Evolutionary conservation across 2,113 vertebrate species (phyloP).

Genomic region (Pluvianellus socialis): DNA sequence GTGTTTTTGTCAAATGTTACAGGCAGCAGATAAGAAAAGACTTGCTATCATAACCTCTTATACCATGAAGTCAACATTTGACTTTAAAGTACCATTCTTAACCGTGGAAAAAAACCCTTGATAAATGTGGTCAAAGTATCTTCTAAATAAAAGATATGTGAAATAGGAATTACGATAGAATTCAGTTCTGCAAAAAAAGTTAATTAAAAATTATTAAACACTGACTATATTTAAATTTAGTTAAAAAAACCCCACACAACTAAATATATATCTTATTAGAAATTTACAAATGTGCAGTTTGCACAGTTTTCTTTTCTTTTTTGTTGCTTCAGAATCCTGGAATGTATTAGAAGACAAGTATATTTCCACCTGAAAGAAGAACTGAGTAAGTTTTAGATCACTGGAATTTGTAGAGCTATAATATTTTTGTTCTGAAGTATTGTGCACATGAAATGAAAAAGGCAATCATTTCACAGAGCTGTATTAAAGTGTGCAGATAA

Average conservation of each 20-base stretch:
- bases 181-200: background rate
- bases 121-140: background rate
- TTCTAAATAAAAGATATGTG: background rate
- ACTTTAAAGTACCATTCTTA: background rate
- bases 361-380: background rate
- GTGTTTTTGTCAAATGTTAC: background rate
- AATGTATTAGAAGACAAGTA: background rate
- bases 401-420: background rate
- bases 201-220: background rate
- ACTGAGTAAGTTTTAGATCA: background rate
- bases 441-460: background rate
- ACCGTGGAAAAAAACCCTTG: background rate
- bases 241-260: accelerated
- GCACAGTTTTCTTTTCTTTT: background rate
- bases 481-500: background rate
- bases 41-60: background rate
- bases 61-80: background rate
- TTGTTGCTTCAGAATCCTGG: background rate
- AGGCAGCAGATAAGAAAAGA: background rate
- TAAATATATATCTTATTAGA: background rate
- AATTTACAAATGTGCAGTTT: background rate
- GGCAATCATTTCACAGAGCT: background rate
- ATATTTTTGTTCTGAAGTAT: background rate
- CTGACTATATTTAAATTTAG: background rate
- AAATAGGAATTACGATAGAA: background rate